Evolutionary conservation across 2,888 invertebrate genomes (phyloP).

Genomic region (Polymixis flavicincta): DNA sequence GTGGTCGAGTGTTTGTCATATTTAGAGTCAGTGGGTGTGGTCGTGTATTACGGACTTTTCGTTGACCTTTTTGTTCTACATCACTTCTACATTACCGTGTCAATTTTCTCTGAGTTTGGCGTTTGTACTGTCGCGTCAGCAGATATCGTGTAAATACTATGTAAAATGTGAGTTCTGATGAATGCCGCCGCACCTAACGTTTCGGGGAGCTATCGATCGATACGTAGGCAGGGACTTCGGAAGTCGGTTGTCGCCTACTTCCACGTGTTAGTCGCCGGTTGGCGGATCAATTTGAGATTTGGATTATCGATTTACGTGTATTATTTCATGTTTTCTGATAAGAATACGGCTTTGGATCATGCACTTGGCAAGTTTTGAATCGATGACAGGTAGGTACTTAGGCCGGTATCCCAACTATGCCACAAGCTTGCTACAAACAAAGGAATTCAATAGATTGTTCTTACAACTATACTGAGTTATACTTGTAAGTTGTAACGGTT

Average conservation of each 20-base stretch:
- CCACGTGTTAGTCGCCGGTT: constrained; percentile 76
- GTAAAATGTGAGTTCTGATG: constrained; percentile 42
- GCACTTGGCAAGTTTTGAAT: neutral
- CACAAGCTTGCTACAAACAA: constrained; percentile 41
- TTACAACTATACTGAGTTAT: neutral
- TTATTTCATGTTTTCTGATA: constrained; percentile 6
- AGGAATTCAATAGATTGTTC: constrained; percentile 38
- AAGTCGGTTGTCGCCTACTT: constrained; percentile 49
- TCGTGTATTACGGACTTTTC: constrained; percentile 49
- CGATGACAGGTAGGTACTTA: neutral
- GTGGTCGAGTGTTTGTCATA: constrained; percentile 39
- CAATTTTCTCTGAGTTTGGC: constrained; percentile 29
- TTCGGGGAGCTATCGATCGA: constrained; percentile 66
- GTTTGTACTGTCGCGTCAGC: constrained; percentile 35
- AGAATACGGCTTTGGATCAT: neutral
- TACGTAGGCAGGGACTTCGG: constrained; percentile 44
- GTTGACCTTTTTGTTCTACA: constrained; percentile 24
- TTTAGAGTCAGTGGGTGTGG: constrained; percentile 71
- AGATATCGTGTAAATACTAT: constrained; percentile 47
- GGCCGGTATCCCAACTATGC: constrained; percentile 2
- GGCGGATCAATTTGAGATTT: constrained; percentile 45
- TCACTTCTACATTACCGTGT: constrained; percentile 23
- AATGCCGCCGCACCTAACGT: constrained; percentile 65
- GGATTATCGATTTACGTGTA: constrained; percentile 35
- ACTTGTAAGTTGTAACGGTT: constrained; percentile 12